phyloP scores from a whole-genome alignment of 1,140 invertebrate species.

The Aradophagus sp. region DNA sequence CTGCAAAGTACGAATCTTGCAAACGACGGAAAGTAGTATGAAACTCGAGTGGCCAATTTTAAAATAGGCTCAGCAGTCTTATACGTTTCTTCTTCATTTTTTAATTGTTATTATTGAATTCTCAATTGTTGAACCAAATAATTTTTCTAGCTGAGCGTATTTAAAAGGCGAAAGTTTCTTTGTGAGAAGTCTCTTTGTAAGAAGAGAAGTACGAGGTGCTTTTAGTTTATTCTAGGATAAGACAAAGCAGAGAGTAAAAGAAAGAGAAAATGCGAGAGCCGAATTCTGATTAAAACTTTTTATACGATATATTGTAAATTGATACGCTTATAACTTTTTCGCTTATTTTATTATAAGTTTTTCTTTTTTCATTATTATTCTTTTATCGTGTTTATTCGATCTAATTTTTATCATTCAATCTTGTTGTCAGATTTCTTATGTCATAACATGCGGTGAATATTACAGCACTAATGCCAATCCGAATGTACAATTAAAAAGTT shows the following conservation, averaged over 20 bases:
- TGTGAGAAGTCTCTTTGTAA: too few species aligned
- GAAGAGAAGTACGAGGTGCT: constrained; percentile 59
- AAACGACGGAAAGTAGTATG: constrained; percentile 38
- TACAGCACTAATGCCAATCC: too few species aligned
- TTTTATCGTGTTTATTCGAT: constrained; percentile 5
- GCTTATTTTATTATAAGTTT: constrained; percentile 15
- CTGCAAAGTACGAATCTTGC: constrained; percentile 24
- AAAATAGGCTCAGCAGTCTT: constrained; percentile 12
- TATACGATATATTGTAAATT: constrained; percentile 22
- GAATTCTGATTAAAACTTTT: constrained; percentile 16
- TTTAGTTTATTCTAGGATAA: constrained; percentile 66
- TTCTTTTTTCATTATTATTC: constrained; percentile 15
- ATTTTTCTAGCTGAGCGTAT: constrained; percentile 5
- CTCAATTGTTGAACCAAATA: constrained; percentile 1
- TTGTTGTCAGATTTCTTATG: too few species aligned
- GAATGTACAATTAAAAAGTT: too few species aligned
- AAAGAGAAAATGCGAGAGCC: too few species aligned
- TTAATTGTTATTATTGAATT: not conserved
- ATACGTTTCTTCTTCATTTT: constrained; percentile 4
- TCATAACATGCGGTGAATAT: too few species aligned
- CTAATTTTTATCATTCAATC: too few species aligned
- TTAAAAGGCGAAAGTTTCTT: constrained; percentile 10
- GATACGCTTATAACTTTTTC: constrained; percentile 64
- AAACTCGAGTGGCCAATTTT: constrained; percentile 54
- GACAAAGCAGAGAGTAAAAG: too few species aligned